Evolutionary conservation across 2,888 invertebrate species (phyloP), one percentile per base, ranked within the genome.

Genomic region (Volucella inflata): DNA sequence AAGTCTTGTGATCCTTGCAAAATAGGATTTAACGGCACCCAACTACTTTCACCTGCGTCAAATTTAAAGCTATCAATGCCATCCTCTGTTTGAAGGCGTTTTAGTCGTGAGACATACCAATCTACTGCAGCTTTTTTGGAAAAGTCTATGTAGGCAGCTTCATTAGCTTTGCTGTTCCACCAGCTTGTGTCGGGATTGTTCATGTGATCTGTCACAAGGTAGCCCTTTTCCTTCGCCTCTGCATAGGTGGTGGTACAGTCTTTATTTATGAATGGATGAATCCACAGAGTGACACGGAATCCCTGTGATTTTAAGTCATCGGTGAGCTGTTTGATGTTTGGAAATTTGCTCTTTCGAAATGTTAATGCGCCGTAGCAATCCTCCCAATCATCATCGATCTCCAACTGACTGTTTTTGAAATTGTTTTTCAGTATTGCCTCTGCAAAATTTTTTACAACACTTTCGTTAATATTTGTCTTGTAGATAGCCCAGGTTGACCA

Each of bases 311-410:
- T 95, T 21, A 97, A 92, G 55, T 94, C 92, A 42, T 93, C 91
- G 0, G 95, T 93, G 12, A 96, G 93, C 62, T 93, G 90, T 67
- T 93, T 94, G 12, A 96, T 94, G 87, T 96, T 92, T 0, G 95
- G 95, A 88, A 97, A 96, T 90, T 95, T 96, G 8, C 91, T 92
- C 21, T 93, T 92, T 87, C 96, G 94, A 80, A 98, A 97, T 4
- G 93, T 94, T 67, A 96, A 92, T 0, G 97, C 96, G 0, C 98
- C 98, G 90, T 97, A 97, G 89, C 96, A 96, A 10, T 94, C 94
- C 91, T 98, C 97, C 97, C 97, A 98, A 30, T 95, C 94, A 89
- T 98, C 98, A 88, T 98, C 97, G 77, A 98, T 96, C 92, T 97
- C 97, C 53, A 97, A 92, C 90, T 97, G 96, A 50, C 96, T 95